These are phyloP conservation scores for Loriculus beryllinus DNA, from an alignment of 2,797 vertebrate genomes.

Conservation along the genomic window DNA sequence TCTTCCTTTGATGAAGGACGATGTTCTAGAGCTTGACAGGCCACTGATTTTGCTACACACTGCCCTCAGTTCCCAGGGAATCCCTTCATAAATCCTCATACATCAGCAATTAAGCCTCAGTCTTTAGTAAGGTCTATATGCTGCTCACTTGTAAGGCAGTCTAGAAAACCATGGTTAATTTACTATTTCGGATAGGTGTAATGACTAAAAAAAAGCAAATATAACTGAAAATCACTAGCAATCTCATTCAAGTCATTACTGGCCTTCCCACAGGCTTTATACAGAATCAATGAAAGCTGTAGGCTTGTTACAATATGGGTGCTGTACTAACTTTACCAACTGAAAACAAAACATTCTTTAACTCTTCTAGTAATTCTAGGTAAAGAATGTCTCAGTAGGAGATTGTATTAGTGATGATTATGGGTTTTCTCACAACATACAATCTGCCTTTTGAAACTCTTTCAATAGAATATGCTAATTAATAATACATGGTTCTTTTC, in stretches of 20 bases:
- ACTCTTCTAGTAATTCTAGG: neutral
- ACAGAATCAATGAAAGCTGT: neutral
- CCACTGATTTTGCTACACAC: neutral
- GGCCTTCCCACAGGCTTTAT: neutral
- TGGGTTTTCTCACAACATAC: neutral
- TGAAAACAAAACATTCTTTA: neutral
- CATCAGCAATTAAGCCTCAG: neutral
- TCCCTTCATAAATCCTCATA: neutral
- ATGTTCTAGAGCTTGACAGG: neutral
- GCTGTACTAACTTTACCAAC: neutral
- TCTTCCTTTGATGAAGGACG: neutral
- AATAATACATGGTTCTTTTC: neutral
- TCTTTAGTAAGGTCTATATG: neutral
- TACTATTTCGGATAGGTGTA: neutral
- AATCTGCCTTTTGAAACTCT: neutral
- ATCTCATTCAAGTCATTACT: neutral
- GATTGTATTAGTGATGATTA: neutral
- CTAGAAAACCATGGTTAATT: neutral
- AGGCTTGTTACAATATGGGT: neutral
- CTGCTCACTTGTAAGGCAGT: neutral
- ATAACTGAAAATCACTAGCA: neutral
- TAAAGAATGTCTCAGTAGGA: neutral
- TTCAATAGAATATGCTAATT: neutral
- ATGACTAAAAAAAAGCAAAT: neutral
- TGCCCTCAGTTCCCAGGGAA: neutral